Evolutionary conservation across 2,113 vertebrate genomes (phyloP).

Genomic region (Oncorhynchus mykiss): DNA sequence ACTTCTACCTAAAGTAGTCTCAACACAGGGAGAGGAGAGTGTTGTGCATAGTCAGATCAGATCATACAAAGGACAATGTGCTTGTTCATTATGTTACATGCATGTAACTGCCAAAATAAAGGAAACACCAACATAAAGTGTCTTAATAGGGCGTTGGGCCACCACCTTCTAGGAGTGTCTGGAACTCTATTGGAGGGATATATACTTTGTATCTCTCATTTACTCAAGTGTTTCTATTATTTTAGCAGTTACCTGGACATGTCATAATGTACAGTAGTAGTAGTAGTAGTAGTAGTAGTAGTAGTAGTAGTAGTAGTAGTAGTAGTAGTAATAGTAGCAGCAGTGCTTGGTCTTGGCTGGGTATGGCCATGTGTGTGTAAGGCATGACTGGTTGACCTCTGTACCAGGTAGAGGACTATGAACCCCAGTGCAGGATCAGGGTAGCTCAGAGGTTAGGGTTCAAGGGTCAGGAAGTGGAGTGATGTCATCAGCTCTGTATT

Average conservation of each 20-base stretch:
- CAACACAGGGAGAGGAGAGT: slow-evolving; percentile 1
- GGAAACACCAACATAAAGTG: too few species aligned
- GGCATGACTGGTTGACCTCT: slow-evolving; percentile 62
- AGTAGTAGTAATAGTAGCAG: slow-evolving; percentile 29
- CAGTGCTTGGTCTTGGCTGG: slow-evolving; percentile 47
- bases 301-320: slow-evolving; percentile 8
- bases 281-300: slow-evolving; percentile 15
- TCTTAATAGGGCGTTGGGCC: too few species aligned
- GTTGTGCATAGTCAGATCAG: slow-evolving; percentile 19
- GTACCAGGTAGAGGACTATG: slow-evolving; percentile 22
- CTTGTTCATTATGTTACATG: slow-evolving; percentile 48
- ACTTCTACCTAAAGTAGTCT: slow-evolving; percentile 8
- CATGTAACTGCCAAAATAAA: slow-evolving; percentile 1
- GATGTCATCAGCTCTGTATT: slow-evolving; percentile 29
- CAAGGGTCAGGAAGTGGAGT: slow-evolving; percentile 15
- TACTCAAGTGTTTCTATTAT: too few species aligned
- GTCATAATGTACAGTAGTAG: slow-evolving; percentile 29
- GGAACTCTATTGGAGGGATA: too few species aligned
- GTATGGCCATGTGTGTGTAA: slow-evolving; percentile 44
- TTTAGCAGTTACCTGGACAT: too few species aligned
- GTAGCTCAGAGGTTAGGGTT: not conserved
- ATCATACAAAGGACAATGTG: slow-evolving; percentile 37
- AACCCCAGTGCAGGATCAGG: slow-evolving; percentile 19
- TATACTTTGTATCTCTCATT: too few species aligned
- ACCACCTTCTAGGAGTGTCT: too few species aligned